Evolutionary conservation across 2,113 vertebrate species (phyloP), one percentile per base, ranked within the genome.

Genomic region (Hassar affinis): DNA sequence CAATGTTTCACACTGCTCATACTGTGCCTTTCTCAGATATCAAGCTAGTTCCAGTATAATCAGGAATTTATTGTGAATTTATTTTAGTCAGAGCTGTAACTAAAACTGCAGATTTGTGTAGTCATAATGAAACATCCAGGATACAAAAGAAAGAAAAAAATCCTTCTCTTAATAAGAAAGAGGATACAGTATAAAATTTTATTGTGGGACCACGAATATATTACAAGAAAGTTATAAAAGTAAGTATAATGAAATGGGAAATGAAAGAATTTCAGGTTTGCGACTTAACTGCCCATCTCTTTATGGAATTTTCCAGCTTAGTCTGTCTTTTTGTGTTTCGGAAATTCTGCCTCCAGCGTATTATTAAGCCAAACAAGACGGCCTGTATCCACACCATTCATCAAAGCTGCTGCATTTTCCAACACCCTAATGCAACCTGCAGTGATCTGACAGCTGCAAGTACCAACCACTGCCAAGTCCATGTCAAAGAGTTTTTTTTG

Each of bases 401-500:
- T 91, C 90, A 90, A 90, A 92, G 87, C 86, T 30, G 71, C 83
- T 86, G 88, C 87, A 85, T 92, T 94, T 93, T 93, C 93, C 91
- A 72, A 89, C 88, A 88, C 88, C 89, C 90, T 86, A 90, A 88
- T 90, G 89, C 92, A 93, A 92, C 90, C 90, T 87, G 89, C 92
- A 90, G 92, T 89, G 92, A 93, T 91, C 90, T 89, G 80, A 93
- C 88, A 88, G 89, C 90, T 88, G 89, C 91, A 91, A 90, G 89
- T 90, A 88, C 79, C 87, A 89, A 87, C 90, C 88, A 87, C 88
- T 90, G 93, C 92, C 93, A 93, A 93, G 87, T 87, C 62, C 81
- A 88, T 89, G 92, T 92, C 92, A 90, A 89, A 90, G 90, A 88
- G 89, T 87, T 92, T 89, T 92, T n/a, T 93, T 92, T 88, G 88